Evolutionary conservation across 2,888 invertebrate species (phyloP).

Genomic region (Epistrophella euchroma): DNA sequence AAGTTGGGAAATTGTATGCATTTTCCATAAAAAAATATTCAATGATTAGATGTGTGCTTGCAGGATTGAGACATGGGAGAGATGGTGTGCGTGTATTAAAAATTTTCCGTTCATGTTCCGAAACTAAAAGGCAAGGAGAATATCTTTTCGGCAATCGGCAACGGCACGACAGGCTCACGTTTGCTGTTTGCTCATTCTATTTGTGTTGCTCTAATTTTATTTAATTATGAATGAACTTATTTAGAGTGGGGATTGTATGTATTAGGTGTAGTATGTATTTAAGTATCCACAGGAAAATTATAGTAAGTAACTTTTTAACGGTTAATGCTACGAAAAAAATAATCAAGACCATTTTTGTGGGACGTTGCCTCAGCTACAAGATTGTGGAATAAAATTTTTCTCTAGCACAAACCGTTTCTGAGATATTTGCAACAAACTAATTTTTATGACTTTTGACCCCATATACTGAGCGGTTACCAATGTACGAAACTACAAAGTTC

Average conservation of each 20-base stretch:
- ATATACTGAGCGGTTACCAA: too few relatives aligned
- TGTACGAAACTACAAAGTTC: too few relatives aligned
- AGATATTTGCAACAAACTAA: too few relatives aligned
- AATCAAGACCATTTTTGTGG: too few relatives aligned
- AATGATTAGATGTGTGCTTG: constrained; percentile 27
- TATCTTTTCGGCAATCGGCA: neutral
- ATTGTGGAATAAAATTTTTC: too few relatives aligned
- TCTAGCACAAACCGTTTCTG: too few relatives aligned
- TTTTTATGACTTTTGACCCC: too few relatives aligned
- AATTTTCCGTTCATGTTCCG: constrained; percentile 14
- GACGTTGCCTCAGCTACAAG: too few relatives aligned
- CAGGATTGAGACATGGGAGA: neutral
- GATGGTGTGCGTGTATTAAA: neutral
- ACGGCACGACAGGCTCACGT: neutral
- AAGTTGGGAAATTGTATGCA: constrained; percentile 30
- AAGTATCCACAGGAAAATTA: neutral
- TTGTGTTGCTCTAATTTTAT: constrained; percentile 46
- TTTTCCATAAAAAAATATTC: constrained; percentile 13
- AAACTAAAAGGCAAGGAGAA: neutral
- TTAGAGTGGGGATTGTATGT: neutral
- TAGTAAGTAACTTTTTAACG: too few relatives aligned
- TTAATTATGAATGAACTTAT: constrained; percentile 46
- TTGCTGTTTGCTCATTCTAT: constrained; percentile 31
- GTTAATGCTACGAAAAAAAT: too few relatives aligned
- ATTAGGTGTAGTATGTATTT: too few relatives aligned